Percentiles rank a stretch among this genome's conserved stretches.
These are phyloP conservation scores for Nesoenas mayeri DNA, from an alignment of 2,113 vertebrate species.

Conservation along the genomic window DNA sequence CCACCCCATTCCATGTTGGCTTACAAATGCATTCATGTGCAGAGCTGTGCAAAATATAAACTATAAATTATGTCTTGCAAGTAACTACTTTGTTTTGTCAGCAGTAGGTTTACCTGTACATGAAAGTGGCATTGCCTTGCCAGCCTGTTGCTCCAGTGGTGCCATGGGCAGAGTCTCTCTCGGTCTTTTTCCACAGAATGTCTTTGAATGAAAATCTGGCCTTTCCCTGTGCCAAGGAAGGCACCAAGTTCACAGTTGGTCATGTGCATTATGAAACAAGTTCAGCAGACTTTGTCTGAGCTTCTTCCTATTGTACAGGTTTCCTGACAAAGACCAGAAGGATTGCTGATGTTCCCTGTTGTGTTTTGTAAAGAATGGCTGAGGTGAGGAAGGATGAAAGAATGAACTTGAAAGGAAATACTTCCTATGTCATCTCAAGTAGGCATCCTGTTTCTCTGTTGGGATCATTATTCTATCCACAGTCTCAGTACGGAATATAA, in stretches of 20 bases:
- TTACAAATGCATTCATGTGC: not conserved
- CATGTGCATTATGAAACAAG: accelerated
- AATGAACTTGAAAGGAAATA: not conserved
- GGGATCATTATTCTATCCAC: not conserved
- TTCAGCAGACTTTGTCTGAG: not conserved
- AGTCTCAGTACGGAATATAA: not conserved
- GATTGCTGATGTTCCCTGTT: not conserved
- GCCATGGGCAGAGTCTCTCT: not conserved
- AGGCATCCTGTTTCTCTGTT: not conserved
- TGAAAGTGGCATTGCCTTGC: not conserved
- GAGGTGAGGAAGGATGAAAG: not conserved
- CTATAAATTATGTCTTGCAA: not conserved
- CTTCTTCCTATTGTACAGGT: not conserved
- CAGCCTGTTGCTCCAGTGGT: not conserved
- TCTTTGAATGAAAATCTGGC: not conserved
- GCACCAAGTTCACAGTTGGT: not conserved
- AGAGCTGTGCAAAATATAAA: not conserved
- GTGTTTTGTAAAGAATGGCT: not conserved
- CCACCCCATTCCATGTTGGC: not conserved
- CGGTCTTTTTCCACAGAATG: not conserved
- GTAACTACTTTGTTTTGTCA: not conserved
- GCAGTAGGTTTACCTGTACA: not conserved
- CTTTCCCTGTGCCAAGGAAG: not conserved
- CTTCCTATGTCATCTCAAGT: not conserved
- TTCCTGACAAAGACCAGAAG: not conserved